Percentiles rank a stretch among this genome's conserved stretches.
phyloP scores from a whole-genome alignment of 2,888 invertebrate species.

The Apotomis betuletana region DNA sequence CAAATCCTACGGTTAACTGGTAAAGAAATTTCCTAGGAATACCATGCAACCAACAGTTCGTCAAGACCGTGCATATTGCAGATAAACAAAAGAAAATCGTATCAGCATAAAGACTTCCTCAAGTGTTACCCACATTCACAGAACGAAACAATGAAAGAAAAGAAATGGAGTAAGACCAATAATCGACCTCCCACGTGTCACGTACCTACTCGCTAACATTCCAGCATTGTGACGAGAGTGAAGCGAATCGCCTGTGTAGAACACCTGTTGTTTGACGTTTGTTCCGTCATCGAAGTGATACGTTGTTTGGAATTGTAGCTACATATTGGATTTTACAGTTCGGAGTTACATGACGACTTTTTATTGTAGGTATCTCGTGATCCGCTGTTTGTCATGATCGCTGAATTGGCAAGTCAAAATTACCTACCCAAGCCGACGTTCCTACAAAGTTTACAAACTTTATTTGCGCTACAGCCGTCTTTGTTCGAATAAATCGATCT shows the following conservation, averaged over 20 bases:
- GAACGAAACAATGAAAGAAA: constrained; percentile 29
- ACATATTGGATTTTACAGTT: background rate
- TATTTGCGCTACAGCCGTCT: too few relatives aligned
- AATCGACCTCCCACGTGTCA: constrained; percentile 25
- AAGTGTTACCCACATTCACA: constrained; percentile 7
- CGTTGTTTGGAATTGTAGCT: constrained; percentile 5
- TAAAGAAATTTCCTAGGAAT: too few relatives aligned
- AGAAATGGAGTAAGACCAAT: constrained; percentile 20
- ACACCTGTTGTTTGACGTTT: constrained; percentile 32
- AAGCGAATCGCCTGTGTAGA: constrained; percentile 10
- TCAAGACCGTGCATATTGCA: too few relatives aligned
- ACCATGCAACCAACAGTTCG: too few relatives aligned
- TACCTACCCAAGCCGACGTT: too few relatives aligned
- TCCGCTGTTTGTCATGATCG: too few relatives aligned
- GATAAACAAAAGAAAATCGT: background rate
- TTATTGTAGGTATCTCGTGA: background rate
- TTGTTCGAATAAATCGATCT: too few relatives aligned
- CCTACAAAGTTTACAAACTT: too few relatives aligned
- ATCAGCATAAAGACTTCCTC: background rate
- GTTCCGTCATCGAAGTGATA: constrained; percentile 20
- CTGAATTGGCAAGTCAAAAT: too few relatives aligned
- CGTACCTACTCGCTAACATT: constrained; percentile 35
- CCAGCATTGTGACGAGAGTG: constrained; percentile 29
- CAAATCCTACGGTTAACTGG: too few relatives aligned
- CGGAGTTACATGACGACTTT: background rate